These are phyloP conservation scores for Leptothorax acervorum DNA, from an alignment of 2,888 invertebrate species.

Conservation along the genomic window DNA sequence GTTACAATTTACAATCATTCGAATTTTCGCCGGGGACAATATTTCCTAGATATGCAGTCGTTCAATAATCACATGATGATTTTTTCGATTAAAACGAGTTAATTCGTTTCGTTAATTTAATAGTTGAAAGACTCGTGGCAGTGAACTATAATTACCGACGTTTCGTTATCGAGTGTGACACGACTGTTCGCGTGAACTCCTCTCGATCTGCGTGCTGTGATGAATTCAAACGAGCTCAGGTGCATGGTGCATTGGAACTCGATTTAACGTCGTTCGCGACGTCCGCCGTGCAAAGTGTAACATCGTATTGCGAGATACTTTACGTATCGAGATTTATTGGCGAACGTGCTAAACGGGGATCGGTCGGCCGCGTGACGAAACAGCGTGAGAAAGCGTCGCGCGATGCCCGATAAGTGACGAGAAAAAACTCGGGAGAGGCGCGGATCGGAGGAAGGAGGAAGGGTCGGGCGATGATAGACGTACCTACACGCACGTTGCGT, in stretches of 20 bases:
- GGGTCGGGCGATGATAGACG: conserved; percentile 17
- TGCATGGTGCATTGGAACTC: conserved; percentile 2
- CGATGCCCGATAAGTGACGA: conserved; percentile 48
- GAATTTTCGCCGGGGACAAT: background rate
- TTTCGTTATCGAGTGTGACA: conserved; percentile 8
- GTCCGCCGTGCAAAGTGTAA: conserved; percentile 36
- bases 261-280: conserved; percentile 23
- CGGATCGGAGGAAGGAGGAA: conserved; percentile 4
- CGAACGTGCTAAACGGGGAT: conserved; percentile 35
- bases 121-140: background rate
- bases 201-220: background rate
- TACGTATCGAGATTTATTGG: conserved; percentile 60
- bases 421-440: conserved; percentile 35
- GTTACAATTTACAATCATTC: background rate
- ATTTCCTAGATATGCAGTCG: background rate
- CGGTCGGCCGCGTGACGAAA: conserved; percentile 53
- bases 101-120: conserved; percentile 3
- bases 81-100: background rate
- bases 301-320: conserved; percentile 9
- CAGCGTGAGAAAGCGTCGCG: conserved; percentile 63
- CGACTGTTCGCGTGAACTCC: background rate
- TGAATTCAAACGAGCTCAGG: conserved; percentile 35
- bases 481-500: background rate
- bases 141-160: background rate
- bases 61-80: background rate